Evolutionary conservation across 2,888 invertebrate species (phyloP), one percentile per base, ranked within the genome.

Genomic region (Steinernema carpocapsae): DNA sequence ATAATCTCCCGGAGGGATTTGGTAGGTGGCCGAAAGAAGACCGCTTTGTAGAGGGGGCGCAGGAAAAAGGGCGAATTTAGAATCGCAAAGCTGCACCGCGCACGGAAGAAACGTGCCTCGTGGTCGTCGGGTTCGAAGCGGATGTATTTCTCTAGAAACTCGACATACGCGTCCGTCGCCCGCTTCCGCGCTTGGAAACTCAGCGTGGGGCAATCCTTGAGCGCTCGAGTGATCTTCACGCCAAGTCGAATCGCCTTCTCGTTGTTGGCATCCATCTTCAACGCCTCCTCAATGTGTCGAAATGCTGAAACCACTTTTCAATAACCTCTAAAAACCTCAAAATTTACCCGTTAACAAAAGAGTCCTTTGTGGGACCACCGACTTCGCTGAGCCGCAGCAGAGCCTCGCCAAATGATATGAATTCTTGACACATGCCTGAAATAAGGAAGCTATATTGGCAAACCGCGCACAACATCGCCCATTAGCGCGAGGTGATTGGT

Each of bases 81-180:
- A 56, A 56, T 56, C 22, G 56, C 22, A 22, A 56, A 56, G 56
- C 56, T 19, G 26, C 56, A 56, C 3, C 26, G 56, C 2, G 56
- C 56, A 22, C 56, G 56, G 56, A 56, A 56, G 56, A 24, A 56
- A 12, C 56, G 56, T 14, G 26, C 26, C 26, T 26, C 26, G 56
- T 56, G 22, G 56, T 56, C 56, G 4, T 56, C 26, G 14, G 10
- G 56, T 14, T 56, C 56, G 24, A 56, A 22, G 14, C 14, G 24
- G 6, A 56, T 7, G 56, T 56, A 56, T 22, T 26, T 56, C 26
- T 56, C 56, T 4, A 56, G 22, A 14, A 24, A 56, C 26, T 56
- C 4, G 2, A 56, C 22, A 14, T 56, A 22, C 4, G 14, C 4
- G 56, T 56, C 56, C 12, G 56, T 56, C 14, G 26, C 56, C 22